These are phyloP conservation scores for Mirounga angustirostris DNA, from an alignment of 2,113 vertebrate genomes.

Conservation along the genomic window DNA sequence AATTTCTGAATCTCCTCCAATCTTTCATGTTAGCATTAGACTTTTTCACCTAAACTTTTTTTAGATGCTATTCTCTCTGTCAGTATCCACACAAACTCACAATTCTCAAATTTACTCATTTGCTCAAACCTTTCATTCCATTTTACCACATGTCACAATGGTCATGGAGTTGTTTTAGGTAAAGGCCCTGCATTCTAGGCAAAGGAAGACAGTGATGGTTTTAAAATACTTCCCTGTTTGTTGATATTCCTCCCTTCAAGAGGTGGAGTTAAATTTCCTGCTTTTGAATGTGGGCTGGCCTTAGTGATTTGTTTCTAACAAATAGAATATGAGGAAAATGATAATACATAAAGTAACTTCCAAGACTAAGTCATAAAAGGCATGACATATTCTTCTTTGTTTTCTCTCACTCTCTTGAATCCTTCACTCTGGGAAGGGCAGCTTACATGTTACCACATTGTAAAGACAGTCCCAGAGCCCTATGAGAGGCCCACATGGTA, in stretches of 20 bases:
- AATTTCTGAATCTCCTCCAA: not conserved
- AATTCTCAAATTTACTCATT: not conserved
- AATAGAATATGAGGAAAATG: not conserved
- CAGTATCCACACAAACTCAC: not conserved
- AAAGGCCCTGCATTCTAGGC: not conserved
- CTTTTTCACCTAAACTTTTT: not conserved
- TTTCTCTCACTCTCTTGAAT: not conserved
- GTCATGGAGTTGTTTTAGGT: not conserved
- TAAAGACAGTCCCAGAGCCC: not conserved
- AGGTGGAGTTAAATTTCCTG: not conserved
- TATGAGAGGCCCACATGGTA: not conserved
- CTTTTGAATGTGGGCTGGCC: not conserved
- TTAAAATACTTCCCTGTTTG: not conserved
- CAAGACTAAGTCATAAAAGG: not conserved
- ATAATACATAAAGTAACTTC: not conserved
- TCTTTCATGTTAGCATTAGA: not conserved
- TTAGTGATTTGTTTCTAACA: conserved; percentile 11
- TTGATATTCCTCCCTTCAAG: not conserved
- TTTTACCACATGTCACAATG: not conserved
- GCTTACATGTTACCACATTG: not conserved
- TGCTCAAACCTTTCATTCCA: not conserved
- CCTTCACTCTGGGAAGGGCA: not conserved
- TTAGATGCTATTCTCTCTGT: not conserved
- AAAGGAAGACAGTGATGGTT: not conserved
- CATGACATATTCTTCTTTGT: not conserved